phyloP scores from a whole-genome alignment of 2,888 invertebrate species.

The Ochropacha duplaris region DNA sequence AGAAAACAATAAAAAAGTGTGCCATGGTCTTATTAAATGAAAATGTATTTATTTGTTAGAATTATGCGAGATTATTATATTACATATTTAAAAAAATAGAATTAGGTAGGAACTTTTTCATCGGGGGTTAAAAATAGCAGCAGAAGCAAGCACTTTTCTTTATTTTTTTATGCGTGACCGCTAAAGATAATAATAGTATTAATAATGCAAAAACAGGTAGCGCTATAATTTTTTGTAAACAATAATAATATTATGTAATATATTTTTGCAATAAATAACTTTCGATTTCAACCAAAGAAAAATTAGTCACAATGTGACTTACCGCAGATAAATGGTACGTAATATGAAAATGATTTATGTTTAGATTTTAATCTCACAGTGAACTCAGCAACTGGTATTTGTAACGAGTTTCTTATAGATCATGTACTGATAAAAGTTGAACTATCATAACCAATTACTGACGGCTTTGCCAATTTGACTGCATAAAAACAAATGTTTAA shows the following conservation, averaged over 20 bases:
- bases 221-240: no score
- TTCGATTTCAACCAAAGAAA: slow-evolving; percentile 33
- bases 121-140: no score
- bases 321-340: slow-evolving; percentile 34
- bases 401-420: slow-evolving; percentile 25
- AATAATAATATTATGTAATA: no score
- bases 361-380: slow-evolving; percentile 30
- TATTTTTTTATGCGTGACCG: no score
- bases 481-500: no score
- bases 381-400: slow-evolving; percentile 33
- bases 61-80: not conserved
- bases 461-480: no score
- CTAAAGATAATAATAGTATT: no score
- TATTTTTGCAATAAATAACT: slow-evolving; percentile 15
- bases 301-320: slow-evolving; percentile 36
- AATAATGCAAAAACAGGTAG: not conserved
- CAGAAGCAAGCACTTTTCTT: no score
- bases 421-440: slow-evolving; percentile 20
- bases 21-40: no score
- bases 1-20: not conserved
- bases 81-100: not conserved
- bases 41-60: not conserved
- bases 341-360: slow-evolving; percentile 43
- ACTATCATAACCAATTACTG: not conserved
- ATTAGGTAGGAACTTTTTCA: no score